Evolutionary conservation across 1,140 invertebrate genomes (phyloP).

Genomic region (Drosophila quadrilineata): DNA sequence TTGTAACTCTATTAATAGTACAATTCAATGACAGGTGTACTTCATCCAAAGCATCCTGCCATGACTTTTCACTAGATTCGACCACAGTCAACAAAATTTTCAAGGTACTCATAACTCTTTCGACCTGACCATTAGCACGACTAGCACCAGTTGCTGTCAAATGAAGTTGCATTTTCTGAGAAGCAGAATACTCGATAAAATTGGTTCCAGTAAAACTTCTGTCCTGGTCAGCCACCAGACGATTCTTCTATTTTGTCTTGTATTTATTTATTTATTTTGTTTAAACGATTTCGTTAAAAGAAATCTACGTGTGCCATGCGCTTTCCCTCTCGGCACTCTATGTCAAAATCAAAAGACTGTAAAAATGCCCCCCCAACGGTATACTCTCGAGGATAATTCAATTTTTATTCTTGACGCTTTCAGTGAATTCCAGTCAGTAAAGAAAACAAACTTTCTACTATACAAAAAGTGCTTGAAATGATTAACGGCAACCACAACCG

Average conservation of each 20-base stretch:
- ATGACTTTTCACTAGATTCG: conserved; percentile 24
- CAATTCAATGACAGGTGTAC: too few relatives aligned
- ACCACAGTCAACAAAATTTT: conserved; percentile 44
- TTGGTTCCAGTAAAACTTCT: too few relatives aligned
- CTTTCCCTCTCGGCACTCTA: conserved; percentile 1
- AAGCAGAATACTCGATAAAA: conserved; percentile 61
- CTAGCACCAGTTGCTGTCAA: conserved; percentile 54
- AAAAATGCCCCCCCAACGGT: background rate
- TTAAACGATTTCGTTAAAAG: too few relatives aligned
- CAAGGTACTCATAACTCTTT: conserved; percentile 57
- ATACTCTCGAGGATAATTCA: background rate
- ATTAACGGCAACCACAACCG: too few relatives aligned
- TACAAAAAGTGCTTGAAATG: too few relatives aligned
- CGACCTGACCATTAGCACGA: conserved; percentile 53
- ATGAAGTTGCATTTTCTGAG: conserved; percentile 47
- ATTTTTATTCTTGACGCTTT: conserved; percentile 2
- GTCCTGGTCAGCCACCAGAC: conserved; percentile 65
- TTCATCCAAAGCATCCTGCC: too few relatives aligned
- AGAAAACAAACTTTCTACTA: conserved; percentile 9
- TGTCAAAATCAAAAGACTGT: background rate
- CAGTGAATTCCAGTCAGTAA: conserved; percentile 11
- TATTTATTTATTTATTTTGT: background rate
- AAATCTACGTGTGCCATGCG: conserved; percentile 8
- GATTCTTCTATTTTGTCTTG: background rate
- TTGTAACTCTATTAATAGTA: conserved; percentile 23